Base-by-base conservation (phyloP, 2,888 invertebrate genomes). In the Cartodere bifasciata region DNA sequence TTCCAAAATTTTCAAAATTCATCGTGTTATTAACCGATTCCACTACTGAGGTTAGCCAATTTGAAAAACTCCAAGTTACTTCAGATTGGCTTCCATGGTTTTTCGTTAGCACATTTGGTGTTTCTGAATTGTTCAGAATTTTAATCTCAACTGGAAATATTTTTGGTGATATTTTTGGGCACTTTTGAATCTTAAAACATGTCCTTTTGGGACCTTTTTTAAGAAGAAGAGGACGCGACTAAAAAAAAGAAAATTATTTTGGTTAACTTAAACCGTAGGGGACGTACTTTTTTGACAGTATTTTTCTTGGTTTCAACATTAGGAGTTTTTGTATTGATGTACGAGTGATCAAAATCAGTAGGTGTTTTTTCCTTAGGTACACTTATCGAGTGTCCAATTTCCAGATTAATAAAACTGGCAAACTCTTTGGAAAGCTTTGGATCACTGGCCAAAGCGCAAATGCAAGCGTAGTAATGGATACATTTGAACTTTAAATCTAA, bases 21-120 rank as follows among this genome's bases (percentile, higher is more conserved):
- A 84, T 73, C 9, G 75, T 70, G 41, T 74, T 73, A 58, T 84
- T 84, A 30, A 85, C 75, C 13, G 75, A 63, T 52, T 85, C 84
- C 6, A 82, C 81, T 9, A 82, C 74, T 46, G 78, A 75, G 2
- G 75, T 71, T 24, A 84, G 58, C 84, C 85, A 85, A 28, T 72
- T 67, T 6, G 70, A 58, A 53, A 82, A 84, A 5, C 56, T 53
- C 38, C 70, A 53, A 27, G 51, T 57, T 2, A 57, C 49, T 10
- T 26, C 32, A 11, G 21, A 26, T 32, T 21, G 13, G 7, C 27
- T 29, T 15, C 36, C 34, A 25, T 3, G 4, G 9, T 7, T 30
- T 7, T 12, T 14, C 10, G 2, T 23, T 10, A 6, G 28, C 15
- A 9, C 20, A 32, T 15, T 39, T 30, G n/a, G 29, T 35, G 20